A percentile compares a stretch with the other conserved stretches of the same genome.
Evolutionary conservation across 2,113 vertebrate genomes (phyloP).

Genomic region (Laticauda laticaudata): DNA sequence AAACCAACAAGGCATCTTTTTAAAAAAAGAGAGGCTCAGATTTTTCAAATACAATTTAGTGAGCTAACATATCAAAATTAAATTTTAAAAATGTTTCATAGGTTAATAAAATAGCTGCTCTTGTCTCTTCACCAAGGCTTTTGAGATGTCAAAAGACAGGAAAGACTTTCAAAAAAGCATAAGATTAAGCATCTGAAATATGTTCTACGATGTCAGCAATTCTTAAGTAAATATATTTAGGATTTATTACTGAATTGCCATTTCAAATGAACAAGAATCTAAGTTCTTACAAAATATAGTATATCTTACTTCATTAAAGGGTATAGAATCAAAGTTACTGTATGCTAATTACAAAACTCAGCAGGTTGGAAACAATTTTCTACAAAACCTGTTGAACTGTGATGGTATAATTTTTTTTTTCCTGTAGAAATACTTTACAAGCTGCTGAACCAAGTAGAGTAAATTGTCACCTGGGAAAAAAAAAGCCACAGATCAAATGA

Average conservation of each 20-base stretch:
- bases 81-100: not conserved
- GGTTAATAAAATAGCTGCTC: not conserved
- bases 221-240: not conserved
- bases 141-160: not conserved
- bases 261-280: conserved; percentile 53
- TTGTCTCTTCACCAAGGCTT: not conserved
- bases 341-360: not conserved
- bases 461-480: not conserved
- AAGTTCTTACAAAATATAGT: conserved; percentile 48
- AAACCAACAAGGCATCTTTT: conserved; percentile 18
- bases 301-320: not conserved
- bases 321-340: conserved; percentile 33
- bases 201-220: rapidly evolving
- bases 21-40: not conserved
- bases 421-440: not conserved
- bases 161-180: not conserved
- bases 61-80: not conserved
- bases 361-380: not conserved
- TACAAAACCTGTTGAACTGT: conserved; percentile 4
- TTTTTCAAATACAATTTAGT: not conserved
- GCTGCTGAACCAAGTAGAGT: not conserved
- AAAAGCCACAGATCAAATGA: not conserved
- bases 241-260: not conserved
- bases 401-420: not conserved
- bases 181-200: not conserved